A percentile compares a stretch with the other conserved stretches of the same genome.
Evolutionary conservation across 2,113 vertebrate genomes (phyloP).

Genomic region (Tamias sibiricus): DNA sequence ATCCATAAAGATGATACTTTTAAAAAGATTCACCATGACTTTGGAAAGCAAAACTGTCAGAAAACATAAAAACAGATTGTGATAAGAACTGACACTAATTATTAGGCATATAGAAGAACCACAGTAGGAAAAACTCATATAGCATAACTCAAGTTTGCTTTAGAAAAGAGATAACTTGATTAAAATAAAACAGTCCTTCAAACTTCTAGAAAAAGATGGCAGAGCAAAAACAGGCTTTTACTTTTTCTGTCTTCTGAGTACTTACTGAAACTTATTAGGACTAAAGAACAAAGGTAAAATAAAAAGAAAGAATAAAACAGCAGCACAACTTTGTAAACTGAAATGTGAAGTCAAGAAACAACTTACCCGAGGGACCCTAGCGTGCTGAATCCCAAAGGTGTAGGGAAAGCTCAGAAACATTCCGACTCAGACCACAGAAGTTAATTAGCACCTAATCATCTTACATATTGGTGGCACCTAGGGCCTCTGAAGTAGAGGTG

Average conservation of each 20-base stretch:
- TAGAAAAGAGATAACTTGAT: neutral
- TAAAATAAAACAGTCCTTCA: neutral
- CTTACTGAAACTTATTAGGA: neutral
- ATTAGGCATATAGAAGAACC: neutral
- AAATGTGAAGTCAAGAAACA: neutral
- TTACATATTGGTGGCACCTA: neutral
- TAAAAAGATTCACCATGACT: neutral
- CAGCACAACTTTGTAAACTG: neutral
- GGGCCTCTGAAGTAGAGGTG: neutral
- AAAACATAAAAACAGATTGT: conserved; percentile 26
- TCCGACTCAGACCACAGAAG: neutral
- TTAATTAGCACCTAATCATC: neutral
- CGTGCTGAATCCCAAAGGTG: neutral
- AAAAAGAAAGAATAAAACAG: neutral
- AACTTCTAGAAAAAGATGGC: neutral
- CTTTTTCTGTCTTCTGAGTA: neutral
- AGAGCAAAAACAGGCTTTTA: neutral
- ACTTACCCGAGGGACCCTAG: neutral
- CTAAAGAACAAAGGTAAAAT: neutral
- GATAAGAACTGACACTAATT: neutral
- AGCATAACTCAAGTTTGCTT: neutral
- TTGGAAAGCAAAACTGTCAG: neutral
- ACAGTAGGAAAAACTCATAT: neutral
- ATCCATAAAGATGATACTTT: neutral
- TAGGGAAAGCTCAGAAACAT: neutral